Evolutionary conservation across 2,113 vertebrate genomes (phyloP).

Genomic region (Callospermophilus lateralis): DNA sequence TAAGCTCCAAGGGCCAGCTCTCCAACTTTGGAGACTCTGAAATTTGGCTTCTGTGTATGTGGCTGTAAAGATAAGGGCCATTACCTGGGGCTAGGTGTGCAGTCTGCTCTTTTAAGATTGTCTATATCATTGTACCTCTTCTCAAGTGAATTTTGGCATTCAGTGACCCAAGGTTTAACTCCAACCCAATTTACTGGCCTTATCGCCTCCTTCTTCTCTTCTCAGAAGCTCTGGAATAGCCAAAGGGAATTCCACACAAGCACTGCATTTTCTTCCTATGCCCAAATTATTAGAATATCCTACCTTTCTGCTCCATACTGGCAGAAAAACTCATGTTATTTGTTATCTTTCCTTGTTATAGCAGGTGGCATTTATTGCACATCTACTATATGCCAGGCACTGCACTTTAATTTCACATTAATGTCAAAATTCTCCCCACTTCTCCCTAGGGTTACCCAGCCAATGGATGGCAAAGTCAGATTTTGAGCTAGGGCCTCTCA

Average conservation of each 20-base stretch:
- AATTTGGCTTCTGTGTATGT: neutral
- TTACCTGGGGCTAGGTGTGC: neutral
- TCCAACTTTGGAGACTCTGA: neutral
- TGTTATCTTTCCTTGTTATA: neutral
- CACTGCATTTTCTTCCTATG: neutral
- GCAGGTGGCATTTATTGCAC: neutral
- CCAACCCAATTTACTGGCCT: neutral
- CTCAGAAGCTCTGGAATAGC: neutral
- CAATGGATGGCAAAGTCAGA: neutral
- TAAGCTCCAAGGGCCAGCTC: neutral
- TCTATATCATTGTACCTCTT: neutral
- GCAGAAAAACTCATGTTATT: neutral
- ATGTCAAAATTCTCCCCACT: conserved; percentile 23
- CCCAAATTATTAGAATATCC: neutral
- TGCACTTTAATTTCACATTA: neutral
- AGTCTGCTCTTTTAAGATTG: neutral
- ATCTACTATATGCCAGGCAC: neutral
- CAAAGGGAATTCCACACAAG: neutral
- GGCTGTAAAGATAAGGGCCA: neutral
- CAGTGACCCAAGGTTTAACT: neutral
- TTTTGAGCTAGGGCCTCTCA: neutral
- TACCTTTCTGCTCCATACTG: neutral
- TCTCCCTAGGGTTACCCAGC: neutral
- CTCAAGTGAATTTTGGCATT: neutral
- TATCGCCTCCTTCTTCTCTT: neutral